phyloP scores from a whole-genome alignment of 2,797 vertebrate genomes.

The Psittacula echo region DNA sequence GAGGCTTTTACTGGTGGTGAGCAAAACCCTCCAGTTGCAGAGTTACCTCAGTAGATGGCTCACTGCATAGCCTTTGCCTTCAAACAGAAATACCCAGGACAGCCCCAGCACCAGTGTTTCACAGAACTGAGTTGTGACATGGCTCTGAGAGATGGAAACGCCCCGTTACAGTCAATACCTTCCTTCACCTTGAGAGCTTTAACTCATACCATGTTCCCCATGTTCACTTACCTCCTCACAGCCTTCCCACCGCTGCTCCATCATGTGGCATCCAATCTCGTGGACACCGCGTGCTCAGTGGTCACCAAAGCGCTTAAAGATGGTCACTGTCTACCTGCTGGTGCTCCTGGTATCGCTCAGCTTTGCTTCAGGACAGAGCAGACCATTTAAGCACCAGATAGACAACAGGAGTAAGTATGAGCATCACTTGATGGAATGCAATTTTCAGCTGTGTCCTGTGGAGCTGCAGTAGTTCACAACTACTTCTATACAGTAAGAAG shows the following conservation, averaged over 20 bases:
- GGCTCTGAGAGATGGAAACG: background rate
- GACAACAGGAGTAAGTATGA: constrained; percentile 90
- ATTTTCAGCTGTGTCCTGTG: background rate
- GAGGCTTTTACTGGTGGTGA: background rate
- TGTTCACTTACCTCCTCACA: background rate
- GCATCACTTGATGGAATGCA: background rate
- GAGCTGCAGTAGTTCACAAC: background rate
- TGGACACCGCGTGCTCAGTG: constrained; percentile 11
- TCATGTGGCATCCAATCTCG: constrained; percentile 34
- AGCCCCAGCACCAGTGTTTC: background rate
- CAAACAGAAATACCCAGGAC: background rate
- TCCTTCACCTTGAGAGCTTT: background rate
- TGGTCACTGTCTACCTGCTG: constrained; percentile 77
- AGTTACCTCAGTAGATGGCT: background rate
- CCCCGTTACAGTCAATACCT: rapidly evolving
- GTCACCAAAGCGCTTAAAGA: constrained; percentile 59
- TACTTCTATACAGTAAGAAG: background rate
- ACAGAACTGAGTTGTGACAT: background rate
- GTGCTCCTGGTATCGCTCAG: constrained; percentile 81
- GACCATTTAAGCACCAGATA: constrained; percentile 87
- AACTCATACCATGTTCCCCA: background rate
- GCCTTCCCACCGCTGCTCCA: background rate
- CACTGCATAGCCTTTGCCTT: background rate
- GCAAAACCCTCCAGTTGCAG: background rate
- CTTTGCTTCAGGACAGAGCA: constrained; percentile 79